Percentiles rank a stretch among this genome's conserved stretches.
phyloP scores from a whole-genome alignment of 2,888 invertebrate genomes.

The Thymelicus sylvestris region DNA sequence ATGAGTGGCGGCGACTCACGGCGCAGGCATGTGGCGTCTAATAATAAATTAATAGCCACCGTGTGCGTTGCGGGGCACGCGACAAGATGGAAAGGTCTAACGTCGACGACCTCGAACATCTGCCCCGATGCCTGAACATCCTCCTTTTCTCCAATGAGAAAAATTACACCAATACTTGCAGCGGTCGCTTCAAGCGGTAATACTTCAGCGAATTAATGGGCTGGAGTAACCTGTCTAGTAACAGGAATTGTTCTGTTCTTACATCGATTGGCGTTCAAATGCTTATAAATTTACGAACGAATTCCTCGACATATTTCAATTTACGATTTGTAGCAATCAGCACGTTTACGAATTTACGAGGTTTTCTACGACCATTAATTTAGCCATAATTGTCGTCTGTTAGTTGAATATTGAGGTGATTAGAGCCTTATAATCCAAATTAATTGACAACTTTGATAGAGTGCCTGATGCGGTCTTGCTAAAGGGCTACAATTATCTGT shows the following conservation, averaged over 20 bases:
- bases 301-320: conserved; percentile 9
- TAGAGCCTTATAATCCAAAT: conserved; percentile 1
- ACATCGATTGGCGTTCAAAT: conserved; percentile 30
- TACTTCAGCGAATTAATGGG: conserved; percentile 23
- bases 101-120: conserved; percentile 74
- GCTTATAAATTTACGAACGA: conserved; percentile 26
- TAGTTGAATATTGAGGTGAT: conserved; percentile 23
- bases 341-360: conserved; percentile 25
- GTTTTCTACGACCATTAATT: conserved; percentile 21
- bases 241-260: conserved; percentile 30
- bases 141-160: conserved; percentile 28
- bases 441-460: conserved; percentile 9
- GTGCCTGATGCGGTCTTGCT: background rate
- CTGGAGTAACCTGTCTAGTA: conserved; percentile 25
- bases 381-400: conserved; percentile 12
- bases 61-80: conserved; percentile 64
- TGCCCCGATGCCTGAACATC: conserved; percentile 49
- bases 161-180: conserved; percentile 25
- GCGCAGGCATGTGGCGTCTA: conserved; percentile 40
- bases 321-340: conserved; percentile 31
- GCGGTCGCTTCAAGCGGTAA: conserved; percentile 15
- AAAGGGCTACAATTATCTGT: background rate
- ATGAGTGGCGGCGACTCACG: conserved; percentile 50
- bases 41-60: conserved; percentile 32
- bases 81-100: conserved; percentile 76